Evolutionary conservation across 2,888 invertebrate genomes (phyloP), one percentile per base, ranked within the genome.

Genomic region (Pogonocherus hispidulus): DNA sequence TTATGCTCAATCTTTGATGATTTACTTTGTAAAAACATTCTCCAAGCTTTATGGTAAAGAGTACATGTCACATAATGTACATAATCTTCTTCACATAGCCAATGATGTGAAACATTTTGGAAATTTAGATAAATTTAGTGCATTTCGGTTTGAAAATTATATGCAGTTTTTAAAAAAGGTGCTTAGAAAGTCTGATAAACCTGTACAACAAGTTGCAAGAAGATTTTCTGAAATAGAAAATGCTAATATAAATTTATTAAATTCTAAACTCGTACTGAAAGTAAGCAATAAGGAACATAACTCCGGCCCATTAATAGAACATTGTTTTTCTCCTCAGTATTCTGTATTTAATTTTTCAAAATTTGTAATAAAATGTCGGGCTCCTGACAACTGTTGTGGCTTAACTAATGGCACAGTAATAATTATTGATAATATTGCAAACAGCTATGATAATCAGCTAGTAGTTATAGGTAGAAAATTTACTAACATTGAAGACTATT

Each of bases 261-360:
- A n/a, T 41, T n/a, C 41, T 41, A 14, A 41, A n/a, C n/a, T 16
- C 4, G 1, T n/a, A 4, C 41, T n/a, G 9, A 41, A 41, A 41
- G 41, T 9, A 6, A 6, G 9, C 11, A 1, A 1, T 32, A 32
- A 32, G n/a, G 41, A 41, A 47, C 20, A 47, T 14, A 19, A 18
- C 1, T 20, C 6, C 2, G 47, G 47, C 1, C 47, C 47, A 19
- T 19, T 47, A 19, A 22, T 19, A 19, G 20, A 3, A n/a, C 5
- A 22, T 47, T 47, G 2, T n/a, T 47, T 20, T 19, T 4, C 27
- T 14, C 23, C 16, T 22, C 54, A 54, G 22, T 54, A 54, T 22
- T 56, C 68, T 65, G 77, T n/a, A 19, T 47, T n/a, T 22, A 14
- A 9, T 47, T 47, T 16, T 47, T 14, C 20, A 20, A 19, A 19